Percentiles rank a stretch among this genome's conserved stretches.
These are phyloP conservation scores for Pavo muticus DNA, from an alignment of 2,113 vertebrate species.

Conservation along the genomic window DNA sequence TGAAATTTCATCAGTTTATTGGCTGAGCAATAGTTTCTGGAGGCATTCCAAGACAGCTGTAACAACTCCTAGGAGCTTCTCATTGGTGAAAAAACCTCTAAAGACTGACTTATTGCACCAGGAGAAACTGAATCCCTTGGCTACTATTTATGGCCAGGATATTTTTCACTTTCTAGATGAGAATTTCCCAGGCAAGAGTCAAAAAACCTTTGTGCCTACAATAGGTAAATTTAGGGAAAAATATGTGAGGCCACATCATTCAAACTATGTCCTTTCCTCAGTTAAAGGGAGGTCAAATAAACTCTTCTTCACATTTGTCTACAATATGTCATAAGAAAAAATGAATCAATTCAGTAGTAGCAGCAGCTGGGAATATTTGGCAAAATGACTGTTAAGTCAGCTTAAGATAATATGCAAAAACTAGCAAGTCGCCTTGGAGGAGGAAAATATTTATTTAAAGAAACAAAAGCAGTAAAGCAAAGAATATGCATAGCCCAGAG, in stretches of 20 bases:
- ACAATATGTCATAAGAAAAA: slow-evolving; percentile 13
- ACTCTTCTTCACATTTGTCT: slow-evolving; percentile 30
- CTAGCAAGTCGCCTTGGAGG: slow-evolving; percentile 1
- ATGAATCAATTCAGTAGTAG: slow-evolving; percentile 32
- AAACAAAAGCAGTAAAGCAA: not conserved
- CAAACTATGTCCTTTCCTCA: not conserved
- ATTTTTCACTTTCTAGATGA: slow-evolving; percentile 24
- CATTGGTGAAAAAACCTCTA: not conserved
- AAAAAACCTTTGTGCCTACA: not conserved
- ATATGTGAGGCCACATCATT: not conserved
- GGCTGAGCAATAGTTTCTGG: slow-evolving; percentile 19
- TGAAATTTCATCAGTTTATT: slow-evolving; percentile 42
- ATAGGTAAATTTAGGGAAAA: not conserved
- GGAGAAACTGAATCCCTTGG: not conserved
- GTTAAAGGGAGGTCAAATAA: slow-evolving; percentile 26
- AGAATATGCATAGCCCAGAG: not conserved
- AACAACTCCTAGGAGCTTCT: not conserved
- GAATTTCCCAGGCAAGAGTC: not conserved
- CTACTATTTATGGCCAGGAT: not conserved
- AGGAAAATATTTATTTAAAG: slow-evolving; percentile 31
- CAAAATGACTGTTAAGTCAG: not conserved
- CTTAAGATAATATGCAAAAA: slow-evolving; percentile 43
- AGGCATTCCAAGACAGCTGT: slow-evolving; percentile 21
- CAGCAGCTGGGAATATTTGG: slow-evolving; percentile 8
- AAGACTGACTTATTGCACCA: not conserved